These are phyloP conservation scores for Discoglossus pictus DNA, from an alignment of 2,797 vertebrate genomes.

Conservation along the genomic window DNA sequence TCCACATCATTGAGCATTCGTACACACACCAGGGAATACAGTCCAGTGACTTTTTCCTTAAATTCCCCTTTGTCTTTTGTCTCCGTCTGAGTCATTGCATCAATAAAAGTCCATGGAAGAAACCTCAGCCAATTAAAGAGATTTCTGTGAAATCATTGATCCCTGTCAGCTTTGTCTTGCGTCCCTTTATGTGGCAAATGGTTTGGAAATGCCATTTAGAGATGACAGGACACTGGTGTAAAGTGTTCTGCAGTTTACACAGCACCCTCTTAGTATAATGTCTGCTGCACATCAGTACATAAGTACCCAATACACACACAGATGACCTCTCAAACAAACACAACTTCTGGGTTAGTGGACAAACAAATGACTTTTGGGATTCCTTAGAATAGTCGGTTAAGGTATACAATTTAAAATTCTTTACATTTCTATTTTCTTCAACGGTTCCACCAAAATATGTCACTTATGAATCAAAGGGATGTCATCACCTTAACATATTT, in stretches of 20 bases:
- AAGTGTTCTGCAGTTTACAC: conserved; percentile 4
- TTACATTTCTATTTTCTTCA: too few relatives aligned
- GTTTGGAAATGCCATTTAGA: conserved; percentile 44
- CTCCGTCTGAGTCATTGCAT: conserved; percentile 34
- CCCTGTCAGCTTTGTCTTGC: conserved; percentile 28
- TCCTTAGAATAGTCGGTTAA: too few relatives aligned
- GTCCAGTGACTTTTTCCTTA: conserved; percentile 22
- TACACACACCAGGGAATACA: background rate
- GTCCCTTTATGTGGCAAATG: conserved; percentile 43
- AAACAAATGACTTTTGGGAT: background rate
- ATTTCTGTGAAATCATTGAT: conserved; percentile 44
- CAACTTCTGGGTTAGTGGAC: conserved; percentile 1
- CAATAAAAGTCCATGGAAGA: conserved; percentile 19
- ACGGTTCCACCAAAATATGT: too few relatives aligned
- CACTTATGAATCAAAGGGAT: too few relatives aligned
- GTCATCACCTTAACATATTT: too few relatives aligned
- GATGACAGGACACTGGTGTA: conserved; percentile 30
- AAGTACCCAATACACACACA: background rate
- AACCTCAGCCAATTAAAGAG: conserved; percentile 43
- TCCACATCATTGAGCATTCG: conserved; percentile 6
- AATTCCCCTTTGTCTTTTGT: conserved; percentile 9
- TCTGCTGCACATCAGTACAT: background rate
- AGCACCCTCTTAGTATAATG: background rate
- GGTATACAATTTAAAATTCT: too few relatives aligned
- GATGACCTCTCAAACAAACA: conserved; percentile 3